These are phyloP conservation scores for Tuberolachnus salignus DNA, from an alignment of 2,888 invertebrate species.

Conservation along the genomic window DNA sequence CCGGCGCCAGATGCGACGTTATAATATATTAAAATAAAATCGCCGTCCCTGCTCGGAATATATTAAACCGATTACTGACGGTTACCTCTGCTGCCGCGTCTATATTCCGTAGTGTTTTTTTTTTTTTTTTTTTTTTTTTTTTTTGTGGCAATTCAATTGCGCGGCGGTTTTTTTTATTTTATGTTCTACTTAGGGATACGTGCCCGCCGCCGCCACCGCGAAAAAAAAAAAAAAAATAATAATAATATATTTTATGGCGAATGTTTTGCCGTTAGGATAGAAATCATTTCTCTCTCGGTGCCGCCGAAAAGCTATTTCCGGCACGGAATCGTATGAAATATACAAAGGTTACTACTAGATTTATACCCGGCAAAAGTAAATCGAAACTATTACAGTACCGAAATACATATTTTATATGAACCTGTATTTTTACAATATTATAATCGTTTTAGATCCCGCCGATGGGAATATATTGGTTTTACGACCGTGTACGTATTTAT, in stretches of 20 bases:
- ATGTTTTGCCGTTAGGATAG: not conserved
- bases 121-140: conserved; percentile 4
- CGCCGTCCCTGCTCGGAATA: conserved; percentile 45
- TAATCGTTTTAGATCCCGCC: too few species aligned
- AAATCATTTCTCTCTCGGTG: not conserved
- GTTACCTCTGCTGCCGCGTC: conserved; percentile 28
- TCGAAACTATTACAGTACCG: not conserved
- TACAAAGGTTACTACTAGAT: too few species aligned
- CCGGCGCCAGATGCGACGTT: conserved; percentile 53
- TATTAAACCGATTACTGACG: conserved; percentile 55
- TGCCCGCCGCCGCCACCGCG: not conserved
- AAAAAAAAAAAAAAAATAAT: too few species aligned
- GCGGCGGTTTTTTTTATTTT: conserved; percentile 30
- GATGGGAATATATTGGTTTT: too few species aligned
- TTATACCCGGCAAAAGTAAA: not conserved
- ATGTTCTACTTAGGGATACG: conserved; percentile 14
- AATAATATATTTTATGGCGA: not conserved
- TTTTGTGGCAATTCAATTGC: conserved; percentile 48
- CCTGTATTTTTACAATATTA: too few species aligned
- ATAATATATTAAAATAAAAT: conserved; percentile 53
- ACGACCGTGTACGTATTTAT: too few species aligned
- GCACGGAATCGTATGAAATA: too few species aligned
- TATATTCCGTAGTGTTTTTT: not conserved
- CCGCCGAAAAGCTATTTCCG: too few species aligned
- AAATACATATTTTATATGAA: too few species aligned